Base-by-base conservation (phyloP, 1,140 invertebrate species). In the Calliopsis andreniformis region DNA sequence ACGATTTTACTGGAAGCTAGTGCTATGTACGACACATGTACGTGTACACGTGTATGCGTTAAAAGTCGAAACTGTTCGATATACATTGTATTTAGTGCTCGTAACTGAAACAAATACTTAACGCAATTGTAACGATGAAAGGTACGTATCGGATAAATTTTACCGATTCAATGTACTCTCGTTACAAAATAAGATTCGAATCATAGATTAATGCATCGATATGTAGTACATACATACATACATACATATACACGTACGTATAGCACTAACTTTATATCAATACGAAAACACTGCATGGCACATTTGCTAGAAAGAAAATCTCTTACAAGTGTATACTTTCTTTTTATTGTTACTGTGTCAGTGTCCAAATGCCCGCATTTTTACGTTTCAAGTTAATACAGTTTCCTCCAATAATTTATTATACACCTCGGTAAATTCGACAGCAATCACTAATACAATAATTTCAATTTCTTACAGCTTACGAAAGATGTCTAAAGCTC, bases 231-330 rank as follows among this genome's bases (percentile, higher is more conserved):
- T 10, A 20, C 10, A n/a, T 76, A 70, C 43, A 39, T 62, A 63
- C 35, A 16, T 28, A 30, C 25, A 20, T 12, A n/a, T 12, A 20
- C 23, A 20, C 10, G 10, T 79, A 70, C 47, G 39, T 67, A 68
- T 61, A 73, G 71, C 51, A 79, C 53, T n/a, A 20, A 43, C 71
- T 12, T 66, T 55, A 18, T 62, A 47, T 68, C 49, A n/a, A 86
- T 84, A 85, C 64, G 70, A n/a, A 86, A 80, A 71, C 83, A 81
- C 80, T 85, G 78, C 83, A 88, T 87, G 87, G 85, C 83, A 86
- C 84, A 78, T 86, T 82, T 67, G 58, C 72, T 78, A 73, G 53
- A 82, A 84, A 75, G 45, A 83, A 77, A 62, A 73, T 64, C 39
- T 85, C 61, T 16, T 61, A 2, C 42, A 80, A 64, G 47, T 67